Percentiles rank a stretch among this genome's conserved stretches.
Evolutionary conservation across 2,797 vertebrate genomes (phyloP).

Genomic region (Botia kubotai): DNA sequence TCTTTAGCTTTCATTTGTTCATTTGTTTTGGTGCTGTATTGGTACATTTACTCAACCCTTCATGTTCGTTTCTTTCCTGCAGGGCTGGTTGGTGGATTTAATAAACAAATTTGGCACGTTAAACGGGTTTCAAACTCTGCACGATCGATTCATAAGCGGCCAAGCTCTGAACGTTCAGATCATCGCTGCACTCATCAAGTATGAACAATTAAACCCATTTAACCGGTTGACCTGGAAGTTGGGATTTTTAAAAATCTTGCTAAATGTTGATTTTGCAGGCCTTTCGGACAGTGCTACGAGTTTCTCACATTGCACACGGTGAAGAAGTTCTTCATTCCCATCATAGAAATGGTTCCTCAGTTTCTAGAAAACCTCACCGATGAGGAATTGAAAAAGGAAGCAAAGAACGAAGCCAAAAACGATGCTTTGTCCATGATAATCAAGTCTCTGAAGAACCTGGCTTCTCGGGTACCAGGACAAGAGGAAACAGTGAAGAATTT

Average conservation of each 20-base stretch:
- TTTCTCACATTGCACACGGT: conserved; percentile 99
- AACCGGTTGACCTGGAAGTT: neutral
- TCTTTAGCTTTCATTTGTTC: neutral
- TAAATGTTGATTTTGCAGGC: conserved; percentile 83
- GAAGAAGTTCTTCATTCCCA: conserved; percentile 99
- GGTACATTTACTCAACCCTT: neutral
- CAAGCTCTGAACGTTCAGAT: conserved; percentile 99
- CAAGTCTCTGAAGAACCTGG: conserved; percentile 99
- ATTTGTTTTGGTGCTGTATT: neutral
- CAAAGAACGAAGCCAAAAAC: conserved; percentile 99
- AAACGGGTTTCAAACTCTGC: conserved; percentile 99
- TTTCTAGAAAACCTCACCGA: conserved; percentile 99
- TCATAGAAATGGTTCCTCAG: conserved; percentile 99
- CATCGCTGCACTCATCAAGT: conserved; percentile 99
- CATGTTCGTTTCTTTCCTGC: conserved; percentile 56
- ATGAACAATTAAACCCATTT: conserved; percentile 64
- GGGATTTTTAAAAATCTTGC: neutral
- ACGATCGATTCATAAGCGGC: conserved; percentile 98
- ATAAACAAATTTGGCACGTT: conserved; percentile 99
- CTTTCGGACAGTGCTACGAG: conserved; percentile 99
- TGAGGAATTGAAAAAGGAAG: conserved; percentile 99
- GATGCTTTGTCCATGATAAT: conserved; percentile 99
- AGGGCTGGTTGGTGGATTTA: conserved; percentile 99
- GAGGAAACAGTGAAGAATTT: conserved; percentile 99
- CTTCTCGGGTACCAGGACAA: conserved; percentile 97